Conservation (phyloP, 2,113 vertebrate genomes). For the Calyptomena viridis region DNA sequence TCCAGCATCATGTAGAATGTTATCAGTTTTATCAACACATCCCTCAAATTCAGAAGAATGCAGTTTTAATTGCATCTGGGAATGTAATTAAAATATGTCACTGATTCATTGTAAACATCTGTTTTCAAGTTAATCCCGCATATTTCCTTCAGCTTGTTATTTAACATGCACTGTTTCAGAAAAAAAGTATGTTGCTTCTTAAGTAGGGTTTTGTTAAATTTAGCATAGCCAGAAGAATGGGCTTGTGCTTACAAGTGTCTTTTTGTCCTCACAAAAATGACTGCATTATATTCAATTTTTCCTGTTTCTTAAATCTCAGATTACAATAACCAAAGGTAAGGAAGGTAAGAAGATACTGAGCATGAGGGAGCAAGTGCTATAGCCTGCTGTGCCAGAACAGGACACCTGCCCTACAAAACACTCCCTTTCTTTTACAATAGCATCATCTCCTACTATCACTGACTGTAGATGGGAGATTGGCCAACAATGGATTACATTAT, state of each 20-base stretch:
- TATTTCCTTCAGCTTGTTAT: slow-evolving; percentile 45
- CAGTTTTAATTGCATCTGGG: slow-evolving; percentile 38
- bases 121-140: slow-evolving; percentile 38
- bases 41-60: slow-evolving; percentile 36
- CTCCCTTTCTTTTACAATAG: background rate
- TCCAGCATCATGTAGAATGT: slow-evolving; percentile 39
- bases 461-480: background rate
- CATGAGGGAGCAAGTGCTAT: background rate
- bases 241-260: background rate
- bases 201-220: background rate
- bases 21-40: slow-evolving; percentile 58
- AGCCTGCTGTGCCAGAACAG: background rate
- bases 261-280: background rate
- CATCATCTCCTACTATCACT: background rate
- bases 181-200: background rate
- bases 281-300: background rate
- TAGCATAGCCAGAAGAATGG: slow-evolving; percentile 12
- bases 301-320: background rate
- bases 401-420: background rate
- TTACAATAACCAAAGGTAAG: background rate
- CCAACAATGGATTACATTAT: background rate
- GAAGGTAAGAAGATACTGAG: background rate
- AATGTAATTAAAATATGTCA: slow-evolving; percentile 44
- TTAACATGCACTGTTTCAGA: background rate
- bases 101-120: slow-evolving; percentile 28